Base-by-base conservation (phyloP, 1,140 invertebrate species). In the Brachionus paranguensis region DNA sequence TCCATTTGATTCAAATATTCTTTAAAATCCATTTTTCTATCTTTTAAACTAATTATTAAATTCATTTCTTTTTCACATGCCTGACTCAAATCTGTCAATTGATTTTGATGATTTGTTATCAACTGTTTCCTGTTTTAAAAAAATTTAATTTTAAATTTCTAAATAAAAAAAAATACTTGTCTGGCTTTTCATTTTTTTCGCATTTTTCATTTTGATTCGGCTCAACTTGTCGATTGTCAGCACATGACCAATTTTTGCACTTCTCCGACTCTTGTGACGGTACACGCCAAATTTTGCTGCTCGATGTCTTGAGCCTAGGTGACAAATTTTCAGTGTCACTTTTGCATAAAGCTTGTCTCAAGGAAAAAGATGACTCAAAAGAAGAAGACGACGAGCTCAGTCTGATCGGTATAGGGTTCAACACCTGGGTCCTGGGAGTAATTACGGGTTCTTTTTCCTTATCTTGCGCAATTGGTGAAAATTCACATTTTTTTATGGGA, bases 1-100 rank as follows among this genome's bases (percentile, higher is more conserved):
- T 76, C 72, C 45, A 76, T 50, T 50, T 76, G 72, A 29, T 37
- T 76, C 72, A 76, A 76, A 76, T 76, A 76, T 45, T 76, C 72
- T 76, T 50, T 76, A 50, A 50, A 76, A 27, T 76, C 72, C 45
- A 76, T 50, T 76, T 76, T 47, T 14, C 72, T 76, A 27, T 76
- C 72, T 50, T 76, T 76, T 14, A 76, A 29, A n/a, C 33, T 76
- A 0, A 74, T n/a, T 27, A 76, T 76, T 11, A 76, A 76, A 50
- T 76, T 47, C 43, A 76, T 76, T 76, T 76, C 72, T 76, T 27
- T 53, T 47, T 76, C 17, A 76, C 72, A 76, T 5, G 72, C 29
- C 12, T 76, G 37, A 50, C 17, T 76, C 29, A 76, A 76, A 50
- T 47, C 72, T 12, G 14, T 76, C 17, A 76, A 50, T 50, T 76